Conservation (phyloP, 92 coral and sea anemone species). For the Porites lobata region DNA sequence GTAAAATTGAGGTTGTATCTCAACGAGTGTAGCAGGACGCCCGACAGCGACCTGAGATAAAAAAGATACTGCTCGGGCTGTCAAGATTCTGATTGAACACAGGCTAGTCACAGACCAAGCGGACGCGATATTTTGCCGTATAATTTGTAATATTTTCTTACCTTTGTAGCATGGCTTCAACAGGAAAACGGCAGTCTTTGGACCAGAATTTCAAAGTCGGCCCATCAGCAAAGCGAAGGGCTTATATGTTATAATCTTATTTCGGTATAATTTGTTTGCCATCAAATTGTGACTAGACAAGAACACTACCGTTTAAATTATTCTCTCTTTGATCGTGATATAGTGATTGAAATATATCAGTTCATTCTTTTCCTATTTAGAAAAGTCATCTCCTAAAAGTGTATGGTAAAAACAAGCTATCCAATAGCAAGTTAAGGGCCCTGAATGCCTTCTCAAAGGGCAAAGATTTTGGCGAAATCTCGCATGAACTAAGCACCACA, state of each 20-base stretch:
- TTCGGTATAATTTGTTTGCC: conserved; percentile 4
- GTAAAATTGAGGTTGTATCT: background rate
- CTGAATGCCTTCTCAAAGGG: conserved; percentile 10
- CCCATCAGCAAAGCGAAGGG: conserved; percentile 5
- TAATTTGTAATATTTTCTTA: background rate
- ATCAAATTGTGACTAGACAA: conserved; percentile 11
- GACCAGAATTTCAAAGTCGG: conserved; percentile 15
- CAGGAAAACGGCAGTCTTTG: conserved; percentile 13
- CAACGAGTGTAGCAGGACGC: background rate
- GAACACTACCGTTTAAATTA: background rate
- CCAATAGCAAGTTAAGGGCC: conserved; percentile 8
- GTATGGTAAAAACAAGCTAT: conserved; percentile 4
- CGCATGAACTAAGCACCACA: background rate
- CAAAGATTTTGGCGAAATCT: background rate
- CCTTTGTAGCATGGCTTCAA: conserved; percentile 29
- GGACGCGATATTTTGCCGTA: conserved; percentile 19
- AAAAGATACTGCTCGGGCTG: conserved; percentile 13
- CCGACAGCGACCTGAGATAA: conserved; percentile 20
- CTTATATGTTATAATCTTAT: conserved; percentile 8
- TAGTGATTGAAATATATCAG: background rate
- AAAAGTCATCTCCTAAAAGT: background rate
- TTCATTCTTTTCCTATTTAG: background rate
- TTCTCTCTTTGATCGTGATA: background rate
- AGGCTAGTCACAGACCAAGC: conserved; percentile 8
- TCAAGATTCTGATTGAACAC: conserved; percentile 23